Evolutionary conservation across 1,140 invertebrate genomes (phyloP), one percentile per base, ranked within the genome.

Genomic region (Drosophila watanabei): DNA sequence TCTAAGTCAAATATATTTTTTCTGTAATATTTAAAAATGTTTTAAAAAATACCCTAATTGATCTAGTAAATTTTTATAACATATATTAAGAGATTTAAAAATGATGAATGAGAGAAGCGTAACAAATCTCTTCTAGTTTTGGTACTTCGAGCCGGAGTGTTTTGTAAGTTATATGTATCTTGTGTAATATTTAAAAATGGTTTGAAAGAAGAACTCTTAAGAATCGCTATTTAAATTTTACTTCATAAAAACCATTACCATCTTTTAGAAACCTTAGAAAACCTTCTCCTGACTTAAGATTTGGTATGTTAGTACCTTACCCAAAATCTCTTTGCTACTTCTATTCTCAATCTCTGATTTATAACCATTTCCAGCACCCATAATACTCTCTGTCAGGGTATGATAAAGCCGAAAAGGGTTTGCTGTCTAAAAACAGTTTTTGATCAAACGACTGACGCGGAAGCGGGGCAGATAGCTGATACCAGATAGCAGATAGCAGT

Each of bases 401-500:
- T 11, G 54, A 56, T 56, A 56, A 65, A 16, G 37, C n/a, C 14
- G 5, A 33, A 76, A 77, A 59, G 57, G 73, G 62, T 78, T 56
- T 46, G 57, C 37, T 54, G 63, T 30, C 61, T 59, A 20, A 20
- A 70, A 20, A 70, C 51, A 70, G 77, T 79, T 59, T 71, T 71
- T 71, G 75, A 79, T 70, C 75, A 71, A 71, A 52, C 43, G 51
- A 78, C 62, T 43, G 64, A 78, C 72, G 54, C 75, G 75, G 61
- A 65, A 76, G 54, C 52, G 70, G n/a, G 41, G n/a, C 75, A 51
- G 46, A 59, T 66, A 35, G 54, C 51, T 52, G 64, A 77, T 46
- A 45, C 24, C 35, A 35, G 63, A 66, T 46, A 45, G 30, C 35
- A 35, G 63, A 66, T 66, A 77, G 32, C 62, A 54, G 62, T 6